Evolutionary conservation across 1,140 invertebrate genomes (phyloP), one percentile per base, ranked within the genome.

Genomic region (Wiebesia pumilae): DNA sequence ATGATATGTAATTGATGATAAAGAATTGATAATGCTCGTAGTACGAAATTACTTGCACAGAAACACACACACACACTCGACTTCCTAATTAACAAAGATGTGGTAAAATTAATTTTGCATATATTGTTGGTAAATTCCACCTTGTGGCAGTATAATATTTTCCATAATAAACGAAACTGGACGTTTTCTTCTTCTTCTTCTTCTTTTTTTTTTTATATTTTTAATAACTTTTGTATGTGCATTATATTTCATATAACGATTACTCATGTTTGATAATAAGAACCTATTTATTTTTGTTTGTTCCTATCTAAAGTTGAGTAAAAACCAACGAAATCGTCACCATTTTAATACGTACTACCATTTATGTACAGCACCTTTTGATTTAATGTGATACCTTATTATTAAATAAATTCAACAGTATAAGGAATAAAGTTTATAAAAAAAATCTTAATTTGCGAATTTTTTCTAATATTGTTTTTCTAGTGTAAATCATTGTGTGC

Each of bases 381-480:
- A 90, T 91, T 93, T 92, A 90, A 92, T 93, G 93, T 93, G 92
- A 93, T 93, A 92, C 90, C 90, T 91, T 92, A 91, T 87, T 89
- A 90, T 91, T 90, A 91, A 91, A 91, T 89, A 89, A 92, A 91
- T 90, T 90, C 87, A 88, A 89, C 86, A 90, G 77, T 87, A 88
- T 86, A 58, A 81, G 84, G 85, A 86, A 86, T 71, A 87, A 88
- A 88, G 81, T 86, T 89, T 88, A 84, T 87, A 87, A 88, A 89
- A 90, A 85, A 83, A 85, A 38, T 3, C 62, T 47, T 54, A 58
- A 43, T 40, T 79, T 83, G 75, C 65, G 86, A 81, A 78, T 85
- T 78, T 85, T 84, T 82, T 81, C 78, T 87, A 73, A 87, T 71
- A 84, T 79, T 47, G 47, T 83, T 84, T 81, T 84, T 69, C 16